Percentiles rank a stretch among this genome's conserved stretches.
phyloP scores from a whole-genome alignment of 2,888 invertebrate species.

The Lasius platythorax region DNA sequence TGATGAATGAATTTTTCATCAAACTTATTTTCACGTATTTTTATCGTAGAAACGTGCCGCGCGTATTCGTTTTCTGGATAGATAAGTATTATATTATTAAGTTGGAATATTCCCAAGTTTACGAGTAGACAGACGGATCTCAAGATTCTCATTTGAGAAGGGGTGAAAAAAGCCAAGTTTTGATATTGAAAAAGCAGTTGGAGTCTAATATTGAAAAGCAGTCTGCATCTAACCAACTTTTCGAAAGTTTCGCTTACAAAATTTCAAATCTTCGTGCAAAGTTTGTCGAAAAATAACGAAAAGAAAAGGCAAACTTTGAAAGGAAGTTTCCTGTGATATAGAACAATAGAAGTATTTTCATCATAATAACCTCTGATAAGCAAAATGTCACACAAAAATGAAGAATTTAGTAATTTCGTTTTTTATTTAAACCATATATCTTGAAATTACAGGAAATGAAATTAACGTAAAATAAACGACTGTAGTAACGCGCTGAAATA shows the following conservation, averaged over 20 bases:
- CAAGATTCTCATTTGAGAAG: neutral
- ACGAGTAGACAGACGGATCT: neutral
- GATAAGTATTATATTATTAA: slow-evolving; percentile 13
- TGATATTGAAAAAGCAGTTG: slow-evolving; percentile 40
- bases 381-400: neutral
- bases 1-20: slow-evolving; percentile 32
- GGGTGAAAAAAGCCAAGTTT: slow-evolving; percentile 1
- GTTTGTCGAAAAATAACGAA: slow-evolving; percentile 29
- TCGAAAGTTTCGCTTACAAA: slow-evolving; percentile 20
- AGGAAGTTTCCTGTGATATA: neutral
- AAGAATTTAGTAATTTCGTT: neutral
- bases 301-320: neutral
- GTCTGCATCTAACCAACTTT: slow-evolving; percentile 30
- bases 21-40: neutral
- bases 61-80: neutral
- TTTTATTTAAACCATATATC: slow-evolving; percentile 14
- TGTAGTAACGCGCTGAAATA: neutral
- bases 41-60: neutral
- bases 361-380: neutral
- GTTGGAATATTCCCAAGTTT: slow-evolving; percentile 9
- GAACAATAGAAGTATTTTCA: slow-evolving; percentile 1
- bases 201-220: neutral
- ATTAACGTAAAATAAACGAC: neutral
- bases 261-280: slow-evolving; percentile 16
- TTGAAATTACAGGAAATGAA: neutral